Base-by-base conservation (phyloP, 2,888 invertebrate species). In the Parnassius apollo region DNA sequence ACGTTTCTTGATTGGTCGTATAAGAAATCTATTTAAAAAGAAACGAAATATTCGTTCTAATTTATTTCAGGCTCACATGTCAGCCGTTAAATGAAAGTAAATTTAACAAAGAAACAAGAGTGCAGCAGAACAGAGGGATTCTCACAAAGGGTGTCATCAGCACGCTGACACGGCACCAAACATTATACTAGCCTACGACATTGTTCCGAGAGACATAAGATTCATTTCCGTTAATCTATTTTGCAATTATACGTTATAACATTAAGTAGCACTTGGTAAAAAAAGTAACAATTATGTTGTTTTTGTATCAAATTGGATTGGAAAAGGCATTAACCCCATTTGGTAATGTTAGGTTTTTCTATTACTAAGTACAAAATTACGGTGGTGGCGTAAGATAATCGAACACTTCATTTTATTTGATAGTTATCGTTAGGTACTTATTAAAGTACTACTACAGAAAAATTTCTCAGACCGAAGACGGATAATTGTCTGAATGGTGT, bases 111-210 rank as follows among this genome's bases (percentile, higher is more conserved):
- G 42, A 60, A 60, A 60, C 59, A 60, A 56, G 55, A 50, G 45
- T 56, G 55, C 50, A 61, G 44, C 25, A n/a, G 18, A 55, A 56
- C 56, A 61, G 56, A 61, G 57, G 48, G 42, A 57, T 52, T 56
- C 51, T 18, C 51, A 57, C 57, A 61, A 57, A 57, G 57, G 52
- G 52, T 57, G 61, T 48, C 61, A 61, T 57, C 57, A 61, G 61
- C 57, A 61, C 50, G 49, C 22, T 50, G 12, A 56, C 61, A 42
- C 42, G 9, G 4, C 44, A 9, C 51, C 44, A 22, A 50, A 51
- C 50, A 35, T 44, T 22, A 44, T 55, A 50, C 25, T 50, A 2
- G 35, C 35, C n/a, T 18, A 49, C 2, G 9, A 2, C 11, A 9
- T 18, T 55, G 11, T 56, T 25, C 13, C 9, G 9, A 25, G 8